phyloP scores from a whole-genome alignment of 2,797 vertebrate genomes.

The Alcedo atthis region DNA sequence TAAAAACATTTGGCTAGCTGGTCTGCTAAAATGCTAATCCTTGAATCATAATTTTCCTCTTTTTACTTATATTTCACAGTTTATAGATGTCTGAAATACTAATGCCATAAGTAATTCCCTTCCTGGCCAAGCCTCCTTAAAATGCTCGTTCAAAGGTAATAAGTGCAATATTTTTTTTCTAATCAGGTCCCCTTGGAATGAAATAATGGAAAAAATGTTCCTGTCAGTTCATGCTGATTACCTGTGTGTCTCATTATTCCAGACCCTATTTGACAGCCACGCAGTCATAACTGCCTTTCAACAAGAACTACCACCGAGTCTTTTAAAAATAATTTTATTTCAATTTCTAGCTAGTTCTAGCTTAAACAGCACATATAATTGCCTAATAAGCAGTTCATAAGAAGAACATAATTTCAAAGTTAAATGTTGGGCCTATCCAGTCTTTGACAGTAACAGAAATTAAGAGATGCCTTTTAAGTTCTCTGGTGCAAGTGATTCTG shows the following conservation, averaged over 20 bases:
- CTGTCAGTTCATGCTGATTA: constrained; percentile 60
- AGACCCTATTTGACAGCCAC: constrained; percentile 53
- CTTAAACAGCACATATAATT: constrained; percentile 70
- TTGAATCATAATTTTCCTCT: neutral
- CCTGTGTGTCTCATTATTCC: constrained; percentile 62
- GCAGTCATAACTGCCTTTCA: constrained; percentile 63
- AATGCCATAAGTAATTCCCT: constrained; percentile 28
- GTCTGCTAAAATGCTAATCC: neutral
- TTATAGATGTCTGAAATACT: constrained; percentile 43
- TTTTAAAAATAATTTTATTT: constrained; percentile 71
- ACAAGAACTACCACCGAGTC: constrained; percentile 52
- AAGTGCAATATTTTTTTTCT: constrained; percentile 49
- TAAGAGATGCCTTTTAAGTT: constrained; percentile 62
- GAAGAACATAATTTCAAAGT: constrained; percentile 70
- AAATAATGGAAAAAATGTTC: constrained; percentile 53
- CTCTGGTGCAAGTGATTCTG: constrained; percentile 16
- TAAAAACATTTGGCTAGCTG: neutral
- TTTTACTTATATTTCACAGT: neutral
- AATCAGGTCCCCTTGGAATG: constrained; percentile 64
- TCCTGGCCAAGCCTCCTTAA: constrained; percentile 51
- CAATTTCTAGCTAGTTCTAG: constrained; percentile 56
- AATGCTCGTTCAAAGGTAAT: constrained; percentile 41
- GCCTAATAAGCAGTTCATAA: constrained; percentile 70
- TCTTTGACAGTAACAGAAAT: constrained; percentile 52
- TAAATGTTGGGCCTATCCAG: constrained; percentile 57